Base-by-base conservation (phyloP, 1,140 invertebrate species). In the Centruroides sculpturatus region DNA sequence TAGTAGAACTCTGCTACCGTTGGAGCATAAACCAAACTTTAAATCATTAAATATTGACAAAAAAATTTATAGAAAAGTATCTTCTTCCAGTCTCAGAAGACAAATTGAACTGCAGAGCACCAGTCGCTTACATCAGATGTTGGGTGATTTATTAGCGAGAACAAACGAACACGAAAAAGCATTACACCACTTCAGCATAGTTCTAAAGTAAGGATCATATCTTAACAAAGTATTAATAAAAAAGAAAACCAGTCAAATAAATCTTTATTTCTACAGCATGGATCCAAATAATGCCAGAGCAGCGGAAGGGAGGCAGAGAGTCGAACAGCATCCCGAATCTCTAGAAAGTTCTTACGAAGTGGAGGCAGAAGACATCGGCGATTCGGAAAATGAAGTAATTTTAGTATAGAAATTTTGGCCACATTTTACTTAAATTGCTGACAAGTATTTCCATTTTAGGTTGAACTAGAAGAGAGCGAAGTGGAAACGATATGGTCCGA, bases 221-320 rank as follows among this genome's bases (percentile, higher is more conserved):
- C 52, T 12, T 10, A 53, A 35, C 13, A 35, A 51, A n/a, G 36
- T 47, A 47, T 61, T 62, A 41, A 35, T 59, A 36, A 52, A 2
- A 41, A 50, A 56, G 12, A 47, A 54, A 48, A 23, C 23, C 23
- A 23, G 23, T 23, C 41, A 6, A 6, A 41, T 41, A 41, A 41
- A 41, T 6, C 8, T 41, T 41, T 41, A 8, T 41, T 41, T 41
- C 8, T 23, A 23, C 41, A 84, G 83, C 66, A 72, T 86, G 60
- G 84, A 86, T 72, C 83, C 84, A 11, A 79, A 74, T 52, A 86
- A 85, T 70, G 75, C 79, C 48, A 75, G 79, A 70, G 84, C 83
- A n/a, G 69, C 79, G 46, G 83, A 86, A 69, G 84, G 83, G 11
- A 78, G 85, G 69, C 82, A 85, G 69, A 72, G 80, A 57, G 72